These are phyloP conservation scores for Phoebastria nigripes DNA, from an alignment of 2,797 vertebrate species.

Conservation along the genomic window DNA sequence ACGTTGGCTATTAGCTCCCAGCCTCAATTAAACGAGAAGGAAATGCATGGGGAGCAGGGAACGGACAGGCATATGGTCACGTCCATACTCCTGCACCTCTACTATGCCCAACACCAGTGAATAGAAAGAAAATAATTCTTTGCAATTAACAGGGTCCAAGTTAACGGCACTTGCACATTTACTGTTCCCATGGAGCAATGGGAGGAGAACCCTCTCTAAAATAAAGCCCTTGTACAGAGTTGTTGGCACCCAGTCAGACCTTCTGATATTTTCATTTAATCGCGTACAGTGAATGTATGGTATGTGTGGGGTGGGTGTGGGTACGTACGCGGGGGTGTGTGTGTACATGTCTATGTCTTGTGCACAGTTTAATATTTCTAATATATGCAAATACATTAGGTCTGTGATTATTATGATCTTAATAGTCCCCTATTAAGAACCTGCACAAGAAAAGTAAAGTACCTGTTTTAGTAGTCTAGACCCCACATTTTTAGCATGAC, in stretches of 20 bases:
- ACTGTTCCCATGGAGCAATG: neutral
- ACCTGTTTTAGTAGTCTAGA: neutral
- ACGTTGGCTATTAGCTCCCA: neutral
- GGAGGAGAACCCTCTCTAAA: neutral
- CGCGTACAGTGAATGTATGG: neutral
- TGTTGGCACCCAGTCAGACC: neutral
- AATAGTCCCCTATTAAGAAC: neutral
- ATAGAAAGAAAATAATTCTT: neutral
- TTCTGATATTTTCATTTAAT: neutral
- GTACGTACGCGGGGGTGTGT: rapidly evolving
- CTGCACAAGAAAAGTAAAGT: neutral
- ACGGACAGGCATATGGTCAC: neutral
- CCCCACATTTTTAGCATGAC: neutral
- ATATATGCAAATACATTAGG: neutral
- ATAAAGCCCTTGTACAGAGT: neutral
- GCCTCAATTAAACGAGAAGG: neutral
- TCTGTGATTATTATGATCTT: neutral
- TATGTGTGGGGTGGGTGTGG: neutral
- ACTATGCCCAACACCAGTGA: neutral
- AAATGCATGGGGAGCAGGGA: neutral
- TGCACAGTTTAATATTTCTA: neutral
- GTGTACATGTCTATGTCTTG: neutral
- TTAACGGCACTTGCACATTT: neutral
- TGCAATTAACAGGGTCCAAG: neutral
- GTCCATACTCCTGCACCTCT: neutral